Evolutionary conservation across 2,888 invertebrate species (phyloP).

Genomic region (Adineta ricciae): DNA sequence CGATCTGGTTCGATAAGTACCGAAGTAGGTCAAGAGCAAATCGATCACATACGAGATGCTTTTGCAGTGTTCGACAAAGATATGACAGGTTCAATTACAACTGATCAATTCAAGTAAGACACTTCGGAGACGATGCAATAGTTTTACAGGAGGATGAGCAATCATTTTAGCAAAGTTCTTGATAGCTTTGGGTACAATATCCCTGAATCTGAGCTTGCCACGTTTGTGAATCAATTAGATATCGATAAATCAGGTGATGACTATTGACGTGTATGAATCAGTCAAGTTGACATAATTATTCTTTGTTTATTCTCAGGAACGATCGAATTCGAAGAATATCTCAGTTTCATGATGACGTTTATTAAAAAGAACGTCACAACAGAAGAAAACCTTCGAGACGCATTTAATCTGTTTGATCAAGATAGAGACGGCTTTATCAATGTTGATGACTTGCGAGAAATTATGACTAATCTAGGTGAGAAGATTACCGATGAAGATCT

Average conservation of each 20-base stretch:
- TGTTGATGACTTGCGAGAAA: neutral
- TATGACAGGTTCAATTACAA: neutral
- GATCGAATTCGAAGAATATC: neutral
- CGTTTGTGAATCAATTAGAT: neutral
- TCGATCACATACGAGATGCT: neutral
- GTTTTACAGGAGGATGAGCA: neutral
- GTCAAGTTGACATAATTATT: too few species aligned
- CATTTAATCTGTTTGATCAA: neutral
- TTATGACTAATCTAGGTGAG: neutral
- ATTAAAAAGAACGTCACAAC: neutral
- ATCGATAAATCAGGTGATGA: neutral
- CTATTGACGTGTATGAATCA: neutral
- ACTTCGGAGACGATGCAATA: neutral
- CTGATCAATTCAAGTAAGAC: neutral
- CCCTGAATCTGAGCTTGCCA: neutral
- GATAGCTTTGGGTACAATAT: neutral
- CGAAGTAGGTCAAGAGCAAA: neutral
- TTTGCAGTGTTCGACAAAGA: neutral
- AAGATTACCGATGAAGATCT: neutral
- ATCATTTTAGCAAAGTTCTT: neutral
- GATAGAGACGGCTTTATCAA: neutral
- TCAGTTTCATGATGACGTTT: neutral
- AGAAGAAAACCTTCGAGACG: neutral
- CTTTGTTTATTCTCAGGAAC: neutral
- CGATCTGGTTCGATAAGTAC: neutral